Conservation (phyloP, 2,888 invertebrate genomes). For the Drosophila monieri region DNA sequence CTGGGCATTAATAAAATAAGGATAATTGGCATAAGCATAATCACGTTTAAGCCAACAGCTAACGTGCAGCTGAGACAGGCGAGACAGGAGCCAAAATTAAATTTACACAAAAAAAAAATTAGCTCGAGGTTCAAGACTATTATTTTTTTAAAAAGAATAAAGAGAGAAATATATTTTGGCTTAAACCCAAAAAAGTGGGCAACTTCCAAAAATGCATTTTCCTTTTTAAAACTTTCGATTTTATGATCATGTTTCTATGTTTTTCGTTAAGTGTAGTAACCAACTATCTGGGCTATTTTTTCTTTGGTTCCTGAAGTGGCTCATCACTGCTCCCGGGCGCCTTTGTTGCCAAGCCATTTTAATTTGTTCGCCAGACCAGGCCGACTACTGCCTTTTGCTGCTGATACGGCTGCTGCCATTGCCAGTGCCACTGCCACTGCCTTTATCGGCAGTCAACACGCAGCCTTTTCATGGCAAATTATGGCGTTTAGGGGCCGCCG, state of each 20-base stretch:
- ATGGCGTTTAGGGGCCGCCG: conserved; percentile 66
- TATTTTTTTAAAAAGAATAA: no score
- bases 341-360: conserved; percentile 69
- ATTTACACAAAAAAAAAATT: conserved; percentile 21
- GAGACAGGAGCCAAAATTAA: conserved; percentile 46
- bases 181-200: no score
- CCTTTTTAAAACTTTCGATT: no score
- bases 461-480: conserved; percentile 77
- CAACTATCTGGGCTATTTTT: conserved; percentile 61
- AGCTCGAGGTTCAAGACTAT: neutral
- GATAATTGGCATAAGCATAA: conserved; percentile 82
- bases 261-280: conserved; percentile 19
- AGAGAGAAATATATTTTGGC: no score
- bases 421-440: conserved; percentile 33
- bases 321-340: conserved; percentile 40
- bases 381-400: conserved; percentile 23
- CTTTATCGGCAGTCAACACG: conserved; percentile 76
- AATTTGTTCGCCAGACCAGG: conserved; percentile 65
- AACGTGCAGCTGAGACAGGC: conserved; percentile 62
- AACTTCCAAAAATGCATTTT: no score
- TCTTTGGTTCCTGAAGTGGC: conserved; percentile 27
- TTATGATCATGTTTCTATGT: neutral
- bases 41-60: conserved; percentile 80
- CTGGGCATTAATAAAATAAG: conserved; percentile 81
- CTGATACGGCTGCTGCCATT: conserved; percentile 7